phyloP scores from a whole-genome alignment of 2,113 vertebrate species.

The Cacatua alba region DNA sequence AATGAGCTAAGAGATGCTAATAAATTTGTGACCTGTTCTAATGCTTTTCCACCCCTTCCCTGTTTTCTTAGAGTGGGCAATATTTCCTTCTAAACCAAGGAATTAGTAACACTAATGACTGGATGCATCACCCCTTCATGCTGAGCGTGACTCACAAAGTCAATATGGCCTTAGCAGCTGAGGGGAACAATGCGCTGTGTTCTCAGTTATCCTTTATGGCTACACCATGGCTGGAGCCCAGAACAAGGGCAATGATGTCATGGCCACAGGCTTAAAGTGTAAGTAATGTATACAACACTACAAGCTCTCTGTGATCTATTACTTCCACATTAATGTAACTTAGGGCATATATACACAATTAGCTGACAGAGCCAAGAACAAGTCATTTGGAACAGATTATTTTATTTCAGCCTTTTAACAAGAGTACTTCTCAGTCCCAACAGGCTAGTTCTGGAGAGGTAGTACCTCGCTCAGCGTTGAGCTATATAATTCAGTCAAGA shows the following conservation, averaged over 20 bases:
- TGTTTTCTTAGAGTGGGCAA: background rate
- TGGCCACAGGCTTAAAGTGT: background rate
- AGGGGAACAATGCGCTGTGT: background rate
- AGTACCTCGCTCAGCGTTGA: background rate
- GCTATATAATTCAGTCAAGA: conserved; percentile 41
- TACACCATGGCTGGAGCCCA: background rate
- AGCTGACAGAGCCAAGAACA: conserved; percentile 21
- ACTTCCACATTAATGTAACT: conserved; percentile 11
- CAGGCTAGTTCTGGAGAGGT: conserved; percentile 2
- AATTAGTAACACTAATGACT: background rate
- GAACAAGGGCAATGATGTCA: conserved; percentile 46
- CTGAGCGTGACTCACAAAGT: conserved; percentile 14
- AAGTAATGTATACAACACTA: background rate
- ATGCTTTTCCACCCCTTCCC: background rate
- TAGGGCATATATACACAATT: background rate
- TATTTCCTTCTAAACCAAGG: background rate
- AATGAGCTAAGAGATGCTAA: background rate
- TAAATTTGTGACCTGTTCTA: background rate
- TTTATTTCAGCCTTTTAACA: conserved; percentile 45
- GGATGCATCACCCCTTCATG: background rate
- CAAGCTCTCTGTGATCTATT: conserved; percentile 12
- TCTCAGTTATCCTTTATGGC: conserved; percentile 23
- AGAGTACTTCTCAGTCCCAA: conserved; percentile 9
- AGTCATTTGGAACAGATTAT: conserved; percentile 28
- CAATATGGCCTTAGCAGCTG: background rate